Conservation (phyloP, 2,888 invertebrate species). For the Leptopterna dolabrata region DNA sequence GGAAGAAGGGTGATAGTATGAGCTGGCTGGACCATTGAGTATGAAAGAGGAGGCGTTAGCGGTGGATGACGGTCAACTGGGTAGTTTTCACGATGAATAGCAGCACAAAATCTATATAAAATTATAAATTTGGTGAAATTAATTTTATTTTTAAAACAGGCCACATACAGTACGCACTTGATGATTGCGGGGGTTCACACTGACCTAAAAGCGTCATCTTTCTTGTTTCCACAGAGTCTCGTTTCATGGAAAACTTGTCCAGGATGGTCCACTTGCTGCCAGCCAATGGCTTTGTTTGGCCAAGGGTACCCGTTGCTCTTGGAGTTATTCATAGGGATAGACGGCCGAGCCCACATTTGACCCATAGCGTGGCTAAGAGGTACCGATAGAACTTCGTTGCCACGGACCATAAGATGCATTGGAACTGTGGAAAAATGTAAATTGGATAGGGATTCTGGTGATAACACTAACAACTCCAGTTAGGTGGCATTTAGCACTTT, state of each 20-base stretch:
- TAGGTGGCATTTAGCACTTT: no score
- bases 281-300: constrained; percentile 73
- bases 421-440: constrained; percentile 54
- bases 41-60: constrained; percentile 64
- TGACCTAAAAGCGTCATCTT: constrained; percentile 67
- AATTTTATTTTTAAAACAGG: no score
- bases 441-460: no score
- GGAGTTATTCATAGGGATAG: constrained; percentile 65
- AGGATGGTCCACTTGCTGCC: constrained; percentile 72
- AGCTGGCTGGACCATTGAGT: constrained; percentile 75
- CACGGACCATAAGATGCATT: constrained; percentile 58
- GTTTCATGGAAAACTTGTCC: constrained; percentile 67
- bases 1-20: constrained; percentile 88
- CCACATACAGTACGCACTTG: no score
- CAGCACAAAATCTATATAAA: constrained; percentile 80
- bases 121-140: no score
- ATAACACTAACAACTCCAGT: no score
- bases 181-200: background rate
- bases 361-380: constrained; percentile 82
- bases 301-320: constrained; percentile 67
- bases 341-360: constrained; percentile 80
- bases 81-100: constrained; percentile 83
- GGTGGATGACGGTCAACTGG: constrained; percentile 74
- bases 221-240: constrained; percentile 68
- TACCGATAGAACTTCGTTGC: constrained; percentile 69